Conservation (phyloP, 2,797 vertebrate species). For the Artibeus lituratus region DNA sequence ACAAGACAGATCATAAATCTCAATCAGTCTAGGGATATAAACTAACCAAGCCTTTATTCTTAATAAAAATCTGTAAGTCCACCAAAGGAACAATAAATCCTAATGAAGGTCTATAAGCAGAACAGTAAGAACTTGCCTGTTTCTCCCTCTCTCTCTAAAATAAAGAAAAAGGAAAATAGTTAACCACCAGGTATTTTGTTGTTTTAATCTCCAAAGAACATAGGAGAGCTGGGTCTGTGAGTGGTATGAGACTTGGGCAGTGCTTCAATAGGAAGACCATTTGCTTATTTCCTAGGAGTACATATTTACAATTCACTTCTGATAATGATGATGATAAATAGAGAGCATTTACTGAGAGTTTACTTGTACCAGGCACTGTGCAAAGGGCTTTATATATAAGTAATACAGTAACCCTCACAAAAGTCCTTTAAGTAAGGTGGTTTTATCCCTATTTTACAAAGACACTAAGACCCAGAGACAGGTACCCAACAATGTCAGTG, state of each 20-base stretch:
- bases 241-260: background rate
- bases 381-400: background rate
- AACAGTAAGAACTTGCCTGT: background rate
- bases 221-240: background rate
- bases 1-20: slow-evolving; percentile 17
- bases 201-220: slow-evolving; percentile 33
- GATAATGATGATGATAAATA: background rate
- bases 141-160: background rate
- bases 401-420: background rate
- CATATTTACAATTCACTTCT: background rate
- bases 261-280: background rate
- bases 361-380: background rate
- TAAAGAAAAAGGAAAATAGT: background rate
- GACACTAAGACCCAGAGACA: background rate
- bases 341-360: background rate
- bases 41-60: background rate
- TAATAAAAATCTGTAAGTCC: slow-evolving; percentile 18
- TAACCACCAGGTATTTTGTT: background rate
- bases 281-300: background rate
- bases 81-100: slow-evolving; percentile 46
- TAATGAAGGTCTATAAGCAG: slow-evolving; percentile 35
- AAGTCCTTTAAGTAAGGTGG: background rate
- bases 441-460: background rate
- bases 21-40: slow-evolving; percentile 25
- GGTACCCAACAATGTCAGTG: background rate